Percentiles rank a stretch among this genome's conserved stretches.
Conservation (phyloP, 2,888 invertebrate species). For the Syrista parreyssii region DNA sequence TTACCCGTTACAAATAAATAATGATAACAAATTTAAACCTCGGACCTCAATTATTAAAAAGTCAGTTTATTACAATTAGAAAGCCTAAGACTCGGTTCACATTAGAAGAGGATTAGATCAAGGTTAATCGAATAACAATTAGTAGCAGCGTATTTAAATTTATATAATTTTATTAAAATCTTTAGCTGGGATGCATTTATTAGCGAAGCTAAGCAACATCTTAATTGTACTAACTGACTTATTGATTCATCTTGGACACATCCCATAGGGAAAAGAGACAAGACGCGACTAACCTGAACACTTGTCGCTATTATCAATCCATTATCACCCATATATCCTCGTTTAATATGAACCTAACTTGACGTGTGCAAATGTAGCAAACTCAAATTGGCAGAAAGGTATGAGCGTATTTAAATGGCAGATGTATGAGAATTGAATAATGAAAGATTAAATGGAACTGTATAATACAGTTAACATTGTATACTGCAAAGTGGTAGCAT, state of each 20-base stretch:
- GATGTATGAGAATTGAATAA: not conserved
- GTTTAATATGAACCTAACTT: not conserved
- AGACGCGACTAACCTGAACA: not conserved
- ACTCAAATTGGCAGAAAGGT: not conserved
- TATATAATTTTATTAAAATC: not conserved
- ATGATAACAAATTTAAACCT: not conserved
- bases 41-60: not conserved
- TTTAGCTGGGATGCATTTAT: not conserved
- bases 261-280: not conserved
- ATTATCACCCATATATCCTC: not conserved
- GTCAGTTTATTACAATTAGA: not conserved
- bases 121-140: not conserved
- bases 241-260: not conserved
- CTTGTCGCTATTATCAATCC: not conserved
- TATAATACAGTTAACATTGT: not conserved
- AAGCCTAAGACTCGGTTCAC: not conserved
- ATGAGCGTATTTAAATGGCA: not conserved
- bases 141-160: not conserved
- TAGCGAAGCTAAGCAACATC: not conserved
- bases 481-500: not conserved
- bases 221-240: not conserved
- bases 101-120: not conserved
- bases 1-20: not conserved
- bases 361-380: not conserved
- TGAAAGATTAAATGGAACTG: not conserved